Evolutionary conservation across 2,888 invertebrate genomes (phyloP), one percentile per base, ranked within the genome.

Genomic region (Eupithecia inturbata): DNA sequence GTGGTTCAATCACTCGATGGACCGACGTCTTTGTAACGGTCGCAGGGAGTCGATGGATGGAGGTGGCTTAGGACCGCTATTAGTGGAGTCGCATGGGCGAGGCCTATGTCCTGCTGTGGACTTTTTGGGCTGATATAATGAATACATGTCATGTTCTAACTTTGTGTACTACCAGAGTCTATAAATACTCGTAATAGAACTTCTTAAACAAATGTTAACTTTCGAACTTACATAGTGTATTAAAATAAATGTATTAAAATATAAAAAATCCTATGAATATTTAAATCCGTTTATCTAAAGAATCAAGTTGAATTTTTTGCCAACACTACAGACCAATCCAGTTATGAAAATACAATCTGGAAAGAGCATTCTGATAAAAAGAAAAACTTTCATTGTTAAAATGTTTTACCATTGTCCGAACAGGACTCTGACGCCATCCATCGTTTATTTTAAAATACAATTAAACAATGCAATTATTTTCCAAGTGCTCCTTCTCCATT

Each of bases 401-500:
- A 62, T 31, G 62, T 62, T 62, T 31, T 31, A 31, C 16, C 19
- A 31, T 62, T 62, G 62, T 62, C 62, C 31, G 31, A 62, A 57
- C 22, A 26, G 31, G 14, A 19, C 31, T 31, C 28, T 7, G 62
- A 31, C 31, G 28, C 62, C 28, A 39, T 66, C 62, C 28, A 39
- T 66, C 39, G n/a, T 22, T 66, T 66, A 66, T 66, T 66, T 66
- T 66, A 26, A 39, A 66, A 66, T 28, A 49, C 60, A 73, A 70
- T 67, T 33, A n/a, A 63, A 70, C 16, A 45, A 53, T 22, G 33
- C 41, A 26, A 67, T 53, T 36, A 39, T 68, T 68, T 71, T 28
- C 49, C 26, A 28, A 62, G 22, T 63, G 63, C 39, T 57, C 19
- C 45, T 45, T 28, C 62, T 62, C 62, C 60, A 31, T 77, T 77